phyloP scores from a whole-genome alignment of 2,888 invertebrate species.

The Lagria hirta region DNA sequence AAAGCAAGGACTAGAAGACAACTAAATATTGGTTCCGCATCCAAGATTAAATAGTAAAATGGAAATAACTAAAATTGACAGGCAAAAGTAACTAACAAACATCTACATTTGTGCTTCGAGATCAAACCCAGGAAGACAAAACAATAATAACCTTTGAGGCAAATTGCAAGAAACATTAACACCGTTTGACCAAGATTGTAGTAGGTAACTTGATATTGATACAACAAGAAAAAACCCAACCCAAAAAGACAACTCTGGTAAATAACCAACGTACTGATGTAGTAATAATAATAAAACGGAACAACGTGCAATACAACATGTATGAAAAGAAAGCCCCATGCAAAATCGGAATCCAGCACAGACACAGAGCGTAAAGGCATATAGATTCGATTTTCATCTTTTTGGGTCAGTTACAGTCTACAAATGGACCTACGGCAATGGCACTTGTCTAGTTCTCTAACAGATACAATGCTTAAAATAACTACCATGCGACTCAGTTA shows the following conservation, averaged over 20 bases:
- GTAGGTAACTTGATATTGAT: conserved; percentile 26
- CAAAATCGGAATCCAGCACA: conserved; percentile 46
- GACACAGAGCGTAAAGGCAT: conserved; percentile 38
- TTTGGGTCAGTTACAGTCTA: conserved; percentile 56
- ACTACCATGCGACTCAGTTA: conserved; percentile 54
- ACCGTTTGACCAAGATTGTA: conserved; percentile 24
- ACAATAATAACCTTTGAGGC: conserved; percentile 36
- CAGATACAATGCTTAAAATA: conserved; percentile 50
- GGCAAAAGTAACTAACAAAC: conserved; percentile 25
- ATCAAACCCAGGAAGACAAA: conserved; percentile 54
- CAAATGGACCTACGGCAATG: conserved; percentile 52
- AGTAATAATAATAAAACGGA: conserved; percentile 30
- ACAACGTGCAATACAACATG: conserved; percentile 47
- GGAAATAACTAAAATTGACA: conserved; percentile 19
- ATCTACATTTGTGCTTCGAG: conserved; percentile 50
- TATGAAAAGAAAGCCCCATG: conserved; percentile 48
- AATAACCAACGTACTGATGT: no score
- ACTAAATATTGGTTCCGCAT: conserved; percentile 46
- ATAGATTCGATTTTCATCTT: conserved; percentile 45
- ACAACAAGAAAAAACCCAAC: conserved; percentile 46
- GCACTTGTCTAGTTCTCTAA: conserved; percentile 48
- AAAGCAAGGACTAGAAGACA: conserved; percentile 22
- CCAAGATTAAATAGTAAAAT: conserved; percentile 33
- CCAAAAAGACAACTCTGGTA: conserved; percentile 49
- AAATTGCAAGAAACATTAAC: conserved; percentile 17